Percentiles rank a stretch among this genome's conserved stretches.
Evolutionary conservation across 2,113 vertebrate genomes (phyloP).

Genomic region (Phoenicopterus ruber): DNA sequence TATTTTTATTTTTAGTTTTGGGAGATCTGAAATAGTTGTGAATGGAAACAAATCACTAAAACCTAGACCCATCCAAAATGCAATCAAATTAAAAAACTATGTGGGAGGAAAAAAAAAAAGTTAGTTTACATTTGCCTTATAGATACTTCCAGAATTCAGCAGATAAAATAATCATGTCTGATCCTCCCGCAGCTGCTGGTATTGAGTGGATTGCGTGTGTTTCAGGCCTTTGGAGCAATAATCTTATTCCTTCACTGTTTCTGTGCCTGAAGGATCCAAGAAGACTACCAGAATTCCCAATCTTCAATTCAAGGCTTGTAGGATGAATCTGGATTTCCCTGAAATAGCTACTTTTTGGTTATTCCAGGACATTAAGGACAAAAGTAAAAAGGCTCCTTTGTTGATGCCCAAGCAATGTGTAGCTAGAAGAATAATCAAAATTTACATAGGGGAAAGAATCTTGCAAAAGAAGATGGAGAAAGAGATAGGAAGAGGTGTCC

Average conservation of each 20-base stretch:
- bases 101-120: no score
- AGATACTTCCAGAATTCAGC: neutral
- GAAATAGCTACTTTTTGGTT: neutral
- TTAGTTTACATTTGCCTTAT: neutral
- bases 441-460: neutral
- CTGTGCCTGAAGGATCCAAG: neutral
- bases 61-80: neutral
- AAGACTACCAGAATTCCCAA: neutral
- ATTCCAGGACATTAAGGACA: neutral
- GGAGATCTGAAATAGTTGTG: neutral
- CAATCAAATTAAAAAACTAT: neutral
- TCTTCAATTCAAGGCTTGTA: neutral
- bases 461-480: neutral
- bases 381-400: neutral
- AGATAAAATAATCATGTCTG: neutral
- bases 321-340: neutral
- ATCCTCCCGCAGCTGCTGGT: neutral
- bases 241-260: neutral
- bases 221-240: neutral
- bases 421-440: neutral
- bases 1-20: neutral
- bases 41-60: neutral
- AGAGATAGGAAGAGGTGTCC: neutral
- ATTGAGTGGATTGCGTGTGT: neutral
- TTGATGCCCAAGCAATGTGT: neutral